Evolutionary conservation across 1,140 invertebrate genomes (phyloP).

Genomic region (Adoxophyes honmai): DNA sequence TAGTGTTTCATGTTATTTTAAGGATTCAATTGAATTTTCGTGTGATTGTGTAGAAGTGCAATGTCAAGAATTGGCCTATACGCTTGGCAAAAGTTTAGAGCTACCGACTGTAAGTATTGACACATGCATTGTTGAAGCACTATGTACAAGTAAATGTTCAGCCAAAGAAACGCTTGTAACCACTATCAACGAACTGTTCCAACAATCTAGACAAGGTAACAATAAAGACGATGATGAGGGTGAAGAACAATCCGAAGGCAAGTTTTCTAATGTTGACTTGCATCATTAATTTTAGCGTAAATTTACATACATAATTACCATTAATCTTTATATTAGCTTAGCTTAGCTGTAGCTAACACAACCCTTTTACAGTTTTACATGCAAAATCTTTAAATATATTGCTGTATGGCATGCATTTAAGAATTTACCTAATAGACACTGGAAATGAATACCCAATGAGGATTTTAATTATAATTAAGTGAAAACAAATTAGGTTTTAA

Average conservation of each 20-base stretch:
- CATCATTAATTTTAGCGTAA: too few relatives aligned
- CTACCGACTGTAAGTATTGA: constrained; percentile 58
- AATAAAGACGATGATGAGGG: constrained; percentile 28
- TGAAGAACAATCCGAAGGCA: constrained; percentile 20
- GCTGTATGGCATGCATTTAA: too few relatives aligned
- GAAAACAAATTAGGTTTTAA: too few relatives aligned
- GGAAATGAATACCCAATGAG: too few relatives aligned
- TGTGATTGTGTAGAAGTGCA: constrained; percentile 45
- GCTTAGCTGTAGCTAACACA: too few relatives aligned
- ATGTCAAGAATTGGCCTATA: constrained; percentile 60
- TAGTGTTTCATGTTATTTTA: not conserved
- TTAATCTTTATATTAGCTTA: too few relatives aligned
- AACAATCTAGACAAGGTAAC: constrained; percentile 27
- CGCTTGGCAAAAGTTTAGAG: constrained; percentile 44
- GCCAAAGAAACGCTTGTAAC: constrained; percentile 41
- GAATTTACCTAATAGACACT: too few relatives aligned
- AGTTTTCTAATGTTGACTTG: not conserved
- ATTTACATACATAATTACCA: too few relatives aligned
- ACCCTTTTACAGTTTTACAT: too few relatives aligned
- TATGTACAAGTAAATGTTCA: constrained; percentile 38
- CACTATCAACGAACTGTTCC: constrained; percentile 50
- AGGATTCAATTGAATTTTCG: not conserved
- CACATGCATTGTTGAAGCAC: constrained; percentile 48
- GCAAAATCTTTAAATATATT: too few relatives aligned
- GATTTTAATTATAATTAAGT: not conserved